Evolutionary conservation across 2,888 invertebrate species (phyloP), one percentile per base, ranked within the genome.

Genomic region (Ophioninae sp.): DNA sequence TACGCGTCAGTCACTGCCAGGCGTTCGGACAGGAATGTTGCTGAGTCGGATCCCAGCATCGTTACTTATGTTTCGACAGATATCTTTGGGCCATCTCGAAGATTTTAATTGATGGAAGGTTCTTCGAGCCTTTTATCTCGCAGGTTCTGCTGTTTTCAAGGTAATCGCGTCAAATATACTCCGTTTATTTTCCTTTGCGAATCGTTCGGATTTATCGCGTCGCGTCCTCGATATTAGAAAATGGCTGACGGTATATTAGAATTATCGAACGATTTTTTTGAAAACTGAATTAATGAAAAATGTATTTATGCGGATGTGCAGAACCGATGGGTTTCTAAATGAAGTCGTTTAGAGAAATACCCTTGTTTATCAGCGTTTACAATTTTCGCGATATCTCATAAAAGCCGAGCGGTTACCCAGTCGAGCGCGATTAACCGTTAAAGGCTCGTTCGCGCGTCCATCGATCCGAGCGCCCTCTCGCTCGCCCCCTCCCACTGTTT

Each of bases 381-480:
- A 13, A 17, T 51, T 51, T 51, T 51, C 51, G 17, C 51, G 51
- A 51, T 51, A 51, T 51, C 13, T 13, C 6, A 51, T 51, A 13
- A 6, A 17, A 51, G 51, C 17, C 13, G 17, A 51, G 51, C 2
- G 17, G 2, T 51, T 17, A 13, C 5, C 51, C 17, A 51, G 51
- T 51, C 51, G 5, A 17, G 51, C 51, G 17, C 51, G 51, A 51
- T 51, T 51, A 51, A 17, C 51, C 51, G 51, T 51, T 51, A 13
- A 51, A 51, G 51, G 17, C 51, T 51, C 51, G 51, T 64, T 30
- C 30, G 56, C 58, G 58, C 30, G 71, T 58, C 58, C 9, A 69
- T 56, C 56, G 71, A 64, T 44, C 10, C 58, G 76, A 81, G 65
- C 81, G 17, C 63, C 56, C 72, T 22, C 51, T 64, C 64, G 6